Evolutionary conservation across 2,797 vertebrate genomes (phyloP).

Genomic region (Perodicticus potto): DNA sequence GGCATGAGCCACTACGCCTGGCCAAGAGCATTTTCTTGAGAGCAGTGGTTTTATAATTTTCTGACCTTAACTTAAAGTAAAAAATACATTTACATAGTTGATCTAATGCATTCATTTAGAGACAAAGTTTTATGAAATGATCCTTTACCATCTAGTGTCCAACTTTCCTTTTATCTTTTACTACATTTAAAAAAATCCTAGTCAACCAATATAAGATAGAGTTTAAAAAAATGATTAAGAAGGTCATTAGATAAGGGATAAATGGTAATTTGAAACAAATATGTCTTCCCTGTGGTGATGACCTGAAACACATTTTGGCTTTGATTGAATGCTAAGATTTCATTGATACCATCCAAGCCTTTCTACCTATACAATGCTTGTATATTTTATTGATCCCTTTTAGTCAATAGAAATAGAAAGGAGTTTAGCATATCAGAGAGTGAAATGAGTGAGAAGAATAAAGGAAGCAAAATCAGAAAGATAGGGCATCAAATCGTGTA

Average conservation of each 20-base stretch:
- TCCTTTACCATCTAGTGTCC: neutral
- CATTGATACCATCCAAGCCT: neutral
- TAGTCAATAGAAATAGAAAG: neutral
- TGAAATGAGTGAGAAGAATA: neutral
- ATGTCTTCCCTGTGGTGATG: neutral
- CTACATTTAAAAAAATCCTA: neutral
- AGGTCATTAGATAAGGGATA: neutral
- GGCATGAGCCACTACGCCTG: no score
- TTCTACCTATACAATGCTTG: neutral
- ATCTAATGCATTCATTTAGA: neutral
- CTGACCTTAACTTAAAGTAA: neutral
- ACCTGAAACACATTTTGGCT: conserved; percentile 5
- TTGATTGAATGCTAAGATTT: conserved; percentile 1
- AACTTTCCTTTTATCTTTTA: neutral
- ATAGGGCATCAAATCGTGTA: neutral
- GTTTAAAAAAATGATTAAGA: neutral
- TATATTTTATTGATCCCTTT: neutral
- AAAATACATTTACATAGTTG: neutral
- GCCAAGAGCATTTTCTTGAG: neutral
- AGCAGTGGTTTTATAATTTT: neutral
- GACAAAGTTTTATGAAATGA: neutral
- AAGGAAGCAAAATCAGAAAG: conserved; percentile 35
- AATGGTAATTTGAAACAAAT: conserved; percentile 44
- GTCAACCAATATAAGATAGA: neutral
- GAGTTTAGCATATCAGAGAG: neutral